Evolutionary conservation across 2,113 vertebrate species (phyloP), one percentile per base, ranked within the genome.

Genomic region (Caretta caretta): DNA sequence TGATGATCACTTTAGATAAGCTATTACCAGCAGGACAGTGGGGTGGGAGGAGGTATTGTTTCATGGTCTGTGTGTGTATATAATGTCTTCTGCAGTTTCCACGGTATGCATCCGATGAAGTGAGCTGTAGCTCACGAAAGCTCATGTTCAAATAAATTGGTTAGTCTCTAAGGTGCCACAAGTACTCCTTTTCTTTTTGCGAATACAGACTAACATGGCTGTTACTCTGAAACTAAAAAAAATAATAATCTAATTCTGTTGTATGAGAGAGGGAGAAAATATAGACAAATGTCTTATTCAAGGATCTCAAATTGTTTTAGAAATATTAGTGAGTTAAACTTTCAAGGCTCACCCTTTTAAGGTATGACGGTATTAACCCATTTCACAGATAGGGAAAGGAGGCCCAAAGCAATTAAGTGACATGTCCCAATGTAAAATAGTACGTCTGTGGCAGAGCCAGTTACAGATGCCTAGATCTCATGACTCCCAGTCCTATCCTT

Each of bases 281-380:
- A 38, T 72, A 72, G 65, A 72, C 19, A 72, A 72, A 38, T 62
- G 14, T 84, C 78, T 89, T 82, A 17, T 62, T 84, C 78, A 29
- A n/a, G 7, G 46, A 54, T 94, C 57, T 92, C 80, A 69, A 91
- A 42, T 10, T 27, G 3, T 6, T 49, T 59, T 83, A 87, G 59
- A 87, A 93, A 49, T 6, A 1, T 57, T 85, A 54, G 3, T 10
- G 46, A 1, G 1, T 5, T 83, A 82, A 93, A 16, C 53, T 80
- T 88, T 0, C 0, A 76, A 27, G 13, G 22, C 49, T 94, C 69
- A 65, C 9, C 51, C 10, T 91, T 84, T 87, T 16, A 20, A 4
- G 2, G 48, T 0, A 1, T 85, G 13, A 54, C 53, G 24, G 25
- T 48, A 48, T 78, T 46, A 27, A 48, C 22, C 25, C 75, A 78